Percentiles rank a stretch among this genome's conserved stretches.
phyloP scores from a whole-genome alignment of 2,888 invertebrate genomes.

The Odontocerum albicorne region DNA sequence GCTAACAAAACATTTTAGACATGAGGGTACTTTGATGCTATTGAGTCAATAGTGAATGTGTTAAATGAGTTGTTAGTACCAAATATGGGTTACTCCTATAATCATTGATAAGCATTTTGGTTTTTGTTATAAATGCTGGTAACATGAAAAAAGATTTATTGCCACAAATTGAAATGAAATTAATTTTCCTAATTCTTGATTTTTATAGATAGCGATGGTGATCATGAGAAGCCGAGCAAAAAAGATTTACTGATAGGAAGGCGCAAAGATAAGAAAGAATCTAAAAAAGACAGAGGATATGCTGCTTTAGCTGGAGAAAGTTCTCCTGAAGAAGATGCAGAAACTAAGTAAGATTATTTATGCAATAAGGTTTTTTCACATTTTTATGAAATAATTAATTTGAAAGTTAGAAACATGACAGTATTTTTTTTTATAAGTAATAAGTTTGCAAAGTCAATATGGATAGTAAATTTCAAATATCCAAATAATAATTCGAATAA shows the following conservation, averaged over 20 bases:
- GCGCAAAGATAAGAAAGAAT: slow-evolving; percentile 81
- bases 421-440: too few species aligned
- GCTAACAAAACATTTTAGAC: neutral
- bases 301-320: slow-evolving; percentile 92
- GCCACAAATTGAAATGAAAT: too few species aligned
- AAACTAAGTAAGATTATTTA: slow-evolving; percentile 77
- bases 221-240: slow-evolving; percentile 76
- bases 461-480: too few species aligned
- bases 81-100: too few species aligned
- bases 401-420: too few species aligned
- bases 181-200: slow-evolving; percentile 12
- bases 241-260: slow-evolving; percentile 77
- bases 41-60: too few species aligned
- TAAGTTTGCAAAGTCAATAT: too few species aligned
- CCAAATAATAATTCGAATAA: too few species aligned
- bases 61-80: too few species aligned
- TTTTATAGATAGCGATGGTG: slow-evolving; percentile 75
- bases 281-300: slow-evolving; percentile 86
- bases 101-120: neutral
- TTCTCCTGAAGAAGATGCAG: slow-evolving; percentile 85
- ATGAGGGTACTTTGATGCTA: too few species aligned
- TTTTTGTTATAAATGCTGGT: neutral
- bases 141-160: neutral
- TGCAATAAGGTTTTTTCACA: too few species aligned
- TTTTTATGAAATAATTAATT: too few species aligned